phyloP scores from a whole-genome alignment of 2,888 invertebrate genomes.

The Tetramorium bicarinatum region DNA sequence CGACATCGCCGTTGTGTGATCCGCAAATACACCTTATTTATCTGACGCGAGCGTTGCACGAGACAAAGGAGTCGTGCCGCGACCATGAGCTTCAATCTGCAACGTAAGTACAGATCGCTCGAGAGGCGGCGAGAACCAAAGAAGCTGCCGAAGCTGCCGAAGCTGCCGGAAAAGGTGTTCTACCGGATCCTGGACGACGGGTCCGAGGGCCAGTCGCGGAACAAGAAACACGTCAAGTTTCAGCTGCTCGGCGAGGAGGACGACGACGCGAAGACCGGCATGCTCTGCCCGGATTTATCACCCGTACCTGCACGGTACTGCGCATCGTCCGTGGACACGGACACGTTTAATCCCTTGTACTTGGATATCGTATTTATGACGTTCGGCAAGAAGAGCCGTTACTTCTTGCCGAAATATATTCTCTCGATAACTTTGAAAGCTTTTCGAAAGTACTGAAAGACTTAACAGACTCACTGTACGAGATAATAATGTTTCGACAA shows the following conservation, averaged over 20 bases:
- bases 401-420: conserved; percentile 1
- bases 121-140: conserved; percentile 28
- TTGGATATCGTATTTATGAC: conserved; percentile 9
- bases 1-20: background rate
- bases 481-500: background rate
- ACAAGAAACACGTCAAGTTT: conserved; percentile 44
- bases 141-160: conserved; percentile 32
- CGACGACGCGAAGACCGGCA: background rate
- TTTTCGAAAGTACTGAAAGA: background rate
- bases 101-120: conserved; percentile 46
- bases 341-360: conserved; percentile 11
- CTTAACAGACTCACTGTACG: background rate
- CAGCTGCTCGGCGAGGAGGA: conserved; percentile 31
- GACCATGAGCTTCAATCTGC: conserved; percentile 25
- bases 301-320: conserved; percentile 49
- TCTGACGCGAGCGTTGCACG: background rate
- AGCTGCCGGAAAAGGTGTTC: conserved; percentile 37
- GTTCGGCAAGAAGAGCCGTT: background rate
- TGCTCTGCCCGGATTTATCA: conserved; percentile 1
- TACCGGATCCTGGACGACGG: conserved; percentile 33
- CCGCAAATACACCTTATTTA: background rate
- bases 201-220: background rate
- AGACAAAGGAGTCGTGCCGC: background rate
- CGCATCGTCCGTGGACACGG: background rate
- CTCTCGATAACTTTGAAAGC: background rate